These are phyloP conservation scores for Diloba caeruleocephala DNA, from an alignment of 2,888 invertebrate species.

Conservation along the genomic window DNA sequence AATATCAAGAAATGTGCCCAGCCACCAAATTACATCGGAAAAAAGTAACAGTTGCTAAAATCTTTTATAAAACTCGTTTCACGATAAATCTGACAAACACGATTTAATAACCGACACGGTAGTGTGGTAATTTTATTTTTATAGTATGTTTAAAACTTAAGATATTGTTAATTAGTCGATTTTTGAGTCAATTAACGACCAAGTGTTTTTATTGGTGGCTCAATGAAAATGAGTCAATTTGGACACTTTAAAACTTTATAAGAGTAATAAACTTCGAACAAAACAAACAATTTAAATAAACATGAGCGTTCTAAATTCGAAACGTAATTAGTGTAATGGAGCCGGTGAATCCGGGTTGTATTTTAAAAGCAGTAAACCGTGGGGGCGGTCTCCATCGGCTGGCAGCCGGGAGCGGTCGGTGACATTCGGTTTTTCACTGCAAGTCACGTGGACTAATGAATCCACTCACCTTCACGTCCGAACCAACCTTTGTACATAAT, in stretches of 20 bases:
- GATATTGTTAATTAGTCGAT: constrained; percentile 68
- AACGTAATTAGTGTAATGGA: constrained; percentile 82
- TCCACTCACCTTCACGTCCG: constrained; percentile 70
- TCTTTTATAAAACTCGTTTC: constrained; percentile 45
- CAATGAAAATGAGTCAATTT: constrained; percentile 62
- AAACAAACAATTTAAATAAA: constrained; percentile 64
- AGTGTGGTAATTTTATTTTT: constrained; percentile 47
- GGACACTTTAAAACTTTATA: constrained; percentile 64
- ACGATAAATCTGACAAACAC: constrained; percentile 49
- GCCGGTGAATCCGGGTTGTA: constrained; percentile 67
- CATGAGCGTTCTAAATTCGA: constrained; percentile 67
- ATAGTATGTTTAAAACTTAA: constrained; percentile 61
- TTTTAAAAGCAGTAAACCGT: constrained; percentile 64
- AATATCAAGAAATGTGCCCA: constrained; percentile 26
- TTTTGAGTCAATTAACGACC: constrained; percentile 66
- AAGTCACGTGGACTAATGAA: constrained; percentile 86
- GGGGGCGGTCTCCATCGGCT: constrained; percentile 52
- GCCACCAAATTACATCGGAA: constrained; percentile 24
- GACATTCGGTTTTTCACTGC: constrained; percentile 74
- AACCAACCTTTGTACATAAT: constrained; percentile 72
- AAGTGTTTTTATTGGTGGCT: constrained; percentile 57
- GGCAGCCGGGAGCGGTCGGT: constrained; percentile 64
- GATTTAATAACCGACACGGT: constrained; percentile 51
- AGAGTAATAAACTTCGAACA: constrained; percentile 59
- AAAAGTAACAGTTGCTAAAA: constrained; percentile 20